phyloP scores from a whole-genome alignment of 2,888 invertebrate genomes.

The Punctoribates punctum region DNA sequence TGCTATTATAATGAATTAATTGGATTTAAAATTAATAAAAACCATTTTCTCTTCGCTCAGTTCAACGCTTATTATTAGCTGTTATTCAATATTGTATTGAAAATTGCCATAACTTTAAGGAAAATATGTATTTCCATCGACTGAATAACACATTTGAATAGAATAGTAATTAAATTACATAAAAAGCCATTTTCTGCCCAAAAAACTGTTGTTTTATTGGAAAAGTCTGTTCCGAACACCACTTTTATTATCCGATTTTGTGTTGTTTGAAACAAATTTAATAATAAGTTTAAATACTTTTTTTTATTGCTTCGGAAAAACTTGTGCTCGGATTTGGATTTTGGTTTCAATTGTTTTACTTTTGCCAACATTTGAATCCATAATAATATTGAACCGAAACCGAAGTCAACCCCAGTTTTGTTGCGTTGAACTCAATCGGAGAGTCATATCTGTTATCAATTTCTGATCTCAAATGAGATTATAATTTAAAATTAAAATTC shows the following conservation, averaged over 20 bases:
- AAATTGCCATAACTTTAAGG: neutral
- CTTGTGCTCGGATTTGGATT: no score
- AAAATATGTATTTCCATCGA: neutral
- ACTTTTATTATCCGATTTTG: neutral
- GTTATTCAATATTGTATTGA: neutral
- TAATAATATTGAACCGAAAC: no score
- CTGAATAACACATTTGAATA: neutral
- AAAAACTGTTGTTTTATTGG: neutral
- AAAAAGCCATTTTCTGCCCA: neutral
- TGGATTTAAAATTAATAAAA: neutral
- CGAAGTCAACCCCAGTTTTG: no score
- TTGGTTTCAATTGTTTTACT: no score
- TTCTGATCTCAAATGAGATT: no score
- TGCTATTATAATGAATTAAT: conserved; percentile 15
- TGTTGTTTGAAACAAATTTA: neutral
- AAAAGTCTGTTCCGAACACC: neutral
- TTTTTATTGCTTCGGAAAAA: no score
- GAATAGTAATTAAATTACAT: neutral
- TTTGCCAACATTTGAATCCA: no score
- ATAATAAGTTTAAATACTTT: neutral
- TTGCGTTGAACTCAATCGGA: no score
- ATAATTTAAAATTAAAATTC: no score
- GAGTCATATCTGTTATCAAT: no score
- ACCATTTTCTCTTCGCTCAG: neutral
- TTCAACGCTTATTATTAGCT: neutral